Evolutionary conservation across 1,140 invertebrate genomes (phyloP).

Genomic region (Drosophila prosaltans): DNA sequence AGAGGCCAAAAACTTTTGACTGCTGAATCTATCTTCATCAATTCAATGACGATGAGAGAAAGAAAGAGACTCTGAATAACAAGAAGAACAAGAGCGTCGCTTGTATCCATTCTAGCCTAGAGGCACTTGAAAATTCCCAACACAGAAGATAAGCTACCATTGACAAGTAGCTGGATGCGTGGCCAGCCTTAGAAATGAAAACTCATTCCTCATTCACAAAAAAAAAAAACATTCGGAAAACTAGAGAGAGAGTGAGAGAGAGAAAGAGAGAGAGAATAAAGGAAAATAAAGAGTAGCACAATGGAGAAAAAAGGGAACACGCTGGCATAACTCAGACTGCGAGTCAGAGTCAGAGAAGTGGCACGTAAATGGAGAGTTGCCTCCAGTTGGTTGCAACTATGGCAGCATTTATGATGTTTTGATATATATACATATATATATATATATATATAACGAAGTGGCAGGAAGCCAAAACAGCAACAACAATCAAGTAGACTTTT

Average conservation of each 20-base stretch:
- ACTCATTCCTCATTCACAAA: conserved; percentile 70
- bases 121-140: conserved; percentile 68
- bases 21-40: background rate
- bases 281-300: background rate
- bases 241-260: background rate
- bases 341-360: conserved; percentile 10
- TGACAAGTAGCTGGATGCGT: conserved; percentile 68
- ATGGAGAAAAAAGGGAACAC: background rate
- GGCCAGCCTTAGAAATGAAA: conserved; percentile 61
- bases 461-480: conserved; percentile 45
- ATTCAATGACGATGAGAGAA: background rate
- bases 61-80: background rate
- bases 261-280: background rate
- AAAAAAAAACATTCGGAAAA: background rate
- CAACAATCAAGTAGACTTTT: conserved; percentile 20
- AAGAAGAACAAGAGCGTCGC: no score
- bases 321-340: conserved; percentile 1
- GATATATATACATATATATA: conserved; percentile 34
- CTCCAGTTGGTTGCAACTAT: conserved; percentile 42
- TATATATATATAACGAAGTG: conserved; percentile 56
- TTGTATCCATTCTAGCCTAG: conserved; percentile 17
- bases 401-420: conserved; percentile 75
- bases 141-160: conserved; percentile 58
- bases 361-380: conserved; percentile 59
- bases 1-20: background rate